Base-by-base conservation (phyloP, 2,888 invertebrate genomes). In the Campoplex nolae region DNA sequence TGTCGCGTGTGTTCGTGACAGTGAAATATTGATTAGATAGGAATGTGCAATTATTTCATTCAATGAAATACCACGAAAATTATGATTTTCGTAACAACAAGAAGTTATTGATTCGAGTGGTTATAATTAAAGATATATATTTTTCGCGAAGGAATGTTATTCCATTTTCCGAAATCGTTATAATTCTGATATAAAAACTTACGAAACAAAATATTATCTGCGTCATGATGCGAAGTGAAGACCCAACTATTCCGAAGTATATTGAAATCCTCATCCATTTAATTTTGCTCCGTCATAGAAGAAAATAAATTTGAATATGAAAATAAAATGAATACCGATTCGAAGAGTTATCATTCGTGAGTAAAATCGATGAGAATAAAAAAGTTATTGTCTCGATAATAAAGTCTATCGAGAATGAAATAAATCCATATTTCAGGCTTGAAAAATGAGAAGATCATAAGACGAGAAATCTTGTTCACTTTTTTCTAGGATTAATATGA, bases 401-500 rank as follows among this genome's bases (percentile, higher is more conserved):
- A 75, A 78, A 54, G 28, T 73, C 65, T 67, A 67, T 74, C 35
- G 48, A 54, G 38, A 74, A 67, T 35, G 42, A 45, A 56, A 56
- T 56, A 51, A 67, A 67, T 51, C n/a, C 35, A 65, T 77, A 51
- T 67, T 65, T 65, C 51, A n/a, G 18, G 42, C 0, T 45, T 28
- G 48, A n/a, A 35, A 35, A 62, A 45, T 76, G 4, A 16, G 11
- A 23, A 18, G n/a, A 58, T 51, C 51, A 54, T 45, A 42, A n/a
- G 65, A 11, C 42, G 65, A 77, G 23, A 68, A 73, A 73, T 78
- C 54, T 65, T 45, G 48, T 76, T 62, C 45, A 35, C 73, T 62
- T 70, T 42, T 70, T 54, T 18, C 45, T 18, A 35, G 42, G 83
- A 74, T 86, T 75, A 75, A 70, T 75, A 79, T 35, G 48, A 83